Base-by-base conservation (phyloP, 2,113 vertebrate species). In the Pelmatolapia mariae region DNA sequence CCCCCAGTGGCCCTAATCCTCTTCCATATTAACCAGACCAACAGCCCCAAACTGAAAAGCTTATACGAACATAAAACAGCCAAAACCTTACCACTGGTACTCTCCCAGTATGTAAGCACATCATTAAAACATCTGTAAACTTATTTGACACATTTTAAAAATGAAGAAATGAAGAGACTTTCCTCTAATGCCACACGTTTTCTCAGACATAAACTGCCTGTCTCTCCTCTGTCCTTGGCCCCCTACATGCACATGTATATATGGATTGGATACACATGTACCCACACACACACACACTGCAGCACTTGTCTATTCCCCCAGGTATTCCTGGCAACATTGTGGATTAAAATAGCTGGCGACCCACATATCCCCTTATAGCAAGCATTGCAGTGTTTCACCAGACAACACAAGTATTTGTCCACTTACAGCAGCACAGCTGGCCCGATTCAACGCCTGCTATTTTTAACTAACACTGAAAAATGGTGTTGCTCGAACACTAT, bases 311-410 rank as follows among this genome's bases (percentile, higher is more conserved):
- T 92, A 88, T 88, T 96, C 95, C 94, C 95, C 78, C 89, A 93
- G 94, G 95, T 96, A 94, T 92, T 93, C 93, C 94, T 79, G 80
- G 90, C 92, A 94, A 95, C 94, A 94, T 93, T 86, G 92, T 92
- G 86, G 96, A 96, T 95, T 94, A 96, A 96, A 96, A 96, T 96
- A 96, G 96, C 94, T 91, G 86, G 71, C 95, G 95, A 96, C 96
- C 96, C 96, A 96, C 93, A 96, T 96, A 95, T 94, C 83, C 84
- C 81, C 45, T 83, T 87, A 45, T 50, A 89, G 89, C 86, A 82
- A 79, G 83, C 79, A 38, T 54, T 81, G 81, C 84, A 54, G 66
- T 81, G 89, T 89, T 78, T 91, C 83, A 86, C 89, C 90, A 93
- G 87, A 94, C 94, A 88, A 76, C 89, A 87, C 43, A 89, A 85